Conservation (phyloP, 2,888 invertebrate species). For the Phaedon cochleariae region DNA sequence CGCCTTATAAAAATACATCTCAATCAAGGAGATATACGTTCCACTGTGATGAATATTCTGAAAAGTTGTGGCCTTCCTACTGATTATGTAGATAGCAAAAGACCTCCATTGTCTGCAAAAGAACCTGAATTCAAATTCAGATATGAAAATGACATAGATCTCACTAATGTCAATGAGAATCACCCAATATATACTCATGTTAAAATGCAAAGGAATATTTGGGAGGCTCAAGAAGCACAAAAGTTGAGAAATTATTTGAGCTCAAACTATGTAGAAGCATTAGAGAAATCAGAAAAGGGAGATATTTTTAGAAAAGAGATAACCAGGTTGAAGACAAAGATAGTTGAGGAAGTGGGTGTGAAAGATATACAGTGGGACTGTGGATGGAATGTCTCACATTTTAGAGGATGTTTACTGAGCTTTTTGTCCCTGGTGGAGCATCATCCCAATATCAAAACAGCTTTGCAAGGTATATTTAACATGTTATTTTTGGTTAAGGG, state of each 20-base stretch:
- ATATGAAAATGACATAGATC: conserved; percentile 53
- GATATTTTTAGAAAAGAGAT: conserved; percentile 75
- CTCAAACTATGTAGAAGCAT: conserved; percentile 74
- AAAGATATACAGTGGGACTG: conserved; percentile 78
- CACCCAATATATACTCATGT: conserved; percentile 66
- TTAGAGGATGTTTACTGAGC: conserved; percentile 88
- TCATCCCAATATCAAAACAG: conserved; percentile 75
- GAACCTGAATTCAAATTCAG: conserved; percentile 27
- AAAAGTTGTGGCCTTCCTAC: conserved; percentile 85
- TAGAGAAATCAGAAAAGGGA: conserved; percentile 69
- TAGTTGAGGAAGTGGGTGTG: conserved; percentile 68
- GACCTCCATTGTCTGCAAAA: conserved; percentile 48
- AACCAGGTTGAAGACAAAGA: conserved; percentile 67
- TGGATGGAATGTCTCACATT: conserved; percentile 90
- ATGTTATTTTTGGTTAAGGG: conserved; percentile 36
- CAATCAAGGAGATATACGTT: conserved; percentile 73
- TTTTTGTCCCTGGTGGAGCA: conserved; percentile 79
- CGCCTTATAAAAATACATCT: conserved; percentile 79
- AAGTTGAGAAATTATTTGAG: conserved; percentile 73
- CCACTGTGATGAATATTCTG: conserved; percentile 79
- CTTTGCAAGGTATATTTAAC: conserved; percentile 67
- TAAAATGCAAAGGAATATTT: conserved; percentile 63
- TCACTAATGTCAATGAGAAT: conserved; percentile 60
- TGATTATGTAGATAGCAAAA: conserved; percentile 83
- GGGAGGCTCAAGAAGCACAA: conserved; percentile 56